phyloP scores from a whole-genome alignment of 2,113 vertebrate species.

The Scolopax mira region DNA sequence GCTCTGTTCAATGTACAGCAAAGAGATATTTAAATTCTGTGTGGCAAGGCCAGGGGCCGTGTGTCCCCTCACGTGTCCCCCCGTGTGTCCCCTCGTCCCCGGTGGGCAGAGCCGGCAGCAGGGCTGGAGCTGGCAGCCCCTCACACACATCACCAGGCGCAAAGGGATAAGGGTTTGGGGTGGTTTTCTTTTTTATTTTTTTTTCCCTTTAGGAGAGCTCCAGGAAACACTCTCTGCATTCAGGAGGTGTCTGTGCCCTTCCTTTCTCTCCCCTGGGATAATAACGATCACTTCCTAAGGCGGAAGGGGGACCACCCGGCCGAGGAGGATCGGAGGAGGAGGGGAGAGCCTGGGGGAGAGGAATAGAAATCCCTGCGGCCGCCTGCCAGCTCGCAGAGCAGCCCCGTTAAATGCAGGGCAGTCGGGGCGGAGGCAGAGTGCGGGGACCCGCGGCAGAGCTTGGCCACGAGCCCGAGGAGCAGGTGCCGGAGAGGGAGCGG shows the following conservation, averaged over 20 bases:
- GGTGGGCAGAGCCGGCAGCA: background rate
- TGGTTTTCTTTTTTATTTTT: too few species aligned
- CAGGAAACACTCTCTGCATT: constrained; percentile 39
- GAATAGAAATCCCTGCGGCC: constrained; percentile 55
- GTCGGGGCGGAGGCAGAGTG: constrained; percentile 64
- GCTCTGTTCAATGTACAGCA: background rate
- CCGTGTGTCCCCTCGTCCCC: background rate
- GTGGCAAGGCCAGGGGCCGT: background rate
- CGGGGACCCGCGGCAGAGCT: constrained; percentile 57
- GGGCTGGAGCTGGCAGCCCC: background rate
- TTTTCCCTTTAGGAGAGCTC: background rate
- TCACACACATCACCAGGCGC: rapidly evolving
- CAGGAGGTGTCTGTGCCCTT: constrained; percentile 34
- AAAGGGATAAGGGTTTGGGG: background rate
- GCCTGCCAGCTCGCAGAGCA: constrained; percentile 52
- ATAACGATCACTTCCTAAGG: constrained; percentile 51
- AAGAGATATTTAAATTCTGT: background rate
- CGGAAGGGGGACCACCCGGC: constrained; percentile 36
- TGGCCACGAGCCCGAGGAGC: constrained; percentile 73
- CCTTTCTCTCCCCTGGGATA: constrained; percentile 14
- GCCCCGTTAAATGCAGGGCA: constrained; percentile 21
- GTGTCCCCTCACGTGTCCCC: background rate
- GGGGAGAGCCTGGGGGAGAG: constrained; percentile 21
- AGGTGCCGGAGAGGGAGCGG: constrained; percentile 67
- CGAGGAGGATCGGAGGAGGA: constrained; percentile 17